These are phyloP conservation scores for Myotis davidii DNA, from an alignment of 2,113 vertebrate genomes.

Conservation along the genomic window DNA sequence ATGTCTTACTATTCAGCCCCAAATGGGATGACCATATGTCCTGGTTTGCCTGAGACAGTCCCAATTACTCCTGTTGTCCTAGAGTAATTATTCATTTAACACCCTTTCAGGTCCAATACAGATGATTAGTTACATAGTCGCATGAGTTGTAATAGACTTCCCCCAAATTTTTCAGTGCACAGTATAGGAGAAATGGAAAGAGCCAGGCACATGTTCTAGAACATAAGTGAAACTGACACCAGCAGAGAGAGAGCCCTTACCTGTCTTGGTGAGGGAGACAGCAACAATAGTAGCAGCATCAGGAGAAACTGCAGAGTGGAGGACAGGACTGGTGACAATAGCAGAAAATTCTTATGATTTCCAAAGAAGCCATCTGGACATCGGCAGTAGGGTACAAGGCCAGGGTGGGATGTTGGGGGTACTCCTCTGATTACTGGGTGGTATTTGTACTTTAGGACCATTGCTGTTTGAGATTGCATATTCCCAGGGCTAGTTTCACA, in stretches of 20 bases:
- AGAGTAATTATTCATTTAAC: background rate
- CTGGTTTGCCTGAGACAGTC: background rate
- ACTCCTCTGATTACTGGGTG: background rate
- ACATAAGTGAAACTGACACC: background rate
- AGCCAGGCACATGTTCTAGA: background rate
- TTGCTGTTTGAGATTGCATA: background rate
- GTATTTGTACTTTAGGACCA: background rate
- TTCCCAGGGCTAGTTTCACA: background rate
- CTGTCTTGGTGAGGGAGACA: background rate
- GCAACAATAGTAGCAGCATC: too few relatives aligned
- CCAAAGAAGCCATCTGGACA: background rate
- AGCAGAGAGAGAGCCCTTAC: background rate
- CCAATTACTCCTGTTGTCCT: background rate
- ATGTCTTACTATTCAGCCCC: background rate
- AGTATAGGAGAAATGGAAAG: background rate
- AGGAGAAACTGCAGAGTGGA: background rate
- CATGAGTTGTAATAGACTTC: background rate
- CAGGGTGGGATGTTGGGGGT: too few relatives aligned
- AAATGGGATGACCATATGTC: background rate
- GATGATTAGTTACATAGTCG: background rate
- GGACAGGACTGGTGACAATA: background rate
- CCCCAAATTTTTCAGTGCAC: background rate
- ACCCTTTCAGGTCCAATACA: background rate
- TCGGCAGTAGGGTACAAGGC: background rate
- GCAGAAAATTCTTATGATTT: background rate